Percentiles rank a stretch among this genome's conserved stretches.
phyloP scores from a whole-genome alignment of 2,888 invertebrate species.

The Pandemis heparana region DNA sequence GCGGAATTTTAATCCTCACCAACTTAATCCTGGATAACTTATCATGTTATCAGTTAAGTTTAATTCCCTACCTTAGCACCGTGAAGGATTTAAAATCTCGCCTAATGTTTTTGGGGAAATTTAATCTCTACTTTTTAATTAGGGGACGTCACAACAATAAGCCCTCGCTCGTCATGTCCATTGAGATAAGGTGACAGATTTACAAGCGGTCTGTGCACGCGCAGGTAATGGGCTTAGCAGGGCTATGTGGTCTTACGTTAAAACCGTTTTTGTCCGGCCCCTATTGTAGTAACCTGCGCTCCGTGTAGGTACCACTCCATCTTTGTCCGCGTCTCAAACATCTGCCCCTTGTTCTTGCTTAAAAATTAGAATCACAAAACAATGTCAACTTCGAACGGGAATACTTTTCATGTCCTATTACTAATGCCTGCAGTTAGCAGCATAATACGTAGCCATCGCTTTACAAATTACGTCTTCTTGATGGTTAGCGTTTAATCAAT shows the following conservation, averaged over 20 bases:
- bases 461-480: neutral
- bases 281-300: conserved; percentile 67
- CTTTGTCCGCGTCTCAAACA: conserved; percentile 73
- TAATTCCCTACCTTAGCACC: conserved; percentile 36
- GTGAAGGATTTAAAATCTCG: conserved; percentile 33
- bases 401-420: conserved; percentile 43
- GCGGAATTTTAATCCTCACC: conserved; percentile 25
- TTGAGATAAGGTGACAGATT: conserved; percentile 73
- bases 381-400: conserved; percentile 60
- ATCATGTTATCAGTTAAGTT: conserved; percentile 25
- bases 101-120: conserved; percentile 45
- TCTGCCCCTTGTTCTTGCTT: conserved; percentile 78
- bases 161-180: conserved; percentile 57
- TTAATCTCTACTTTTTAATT: conserved; percentile 63
- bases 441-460: neutral
- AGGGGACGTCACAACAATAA: conserved; percentile 67
- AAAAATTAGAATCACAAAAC: conserved; percentile 78
- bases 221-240: conserved; percentile 66
- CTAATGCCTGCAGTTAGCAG: neutral
- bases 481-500: neutral
- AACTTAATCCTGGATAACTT: conserved; percentile 33
- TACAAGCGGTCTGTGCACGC: conserved; percentile 67
- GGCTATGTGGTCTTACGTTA: conserved; percentile 58
- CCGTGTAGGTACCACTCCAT: conserved; percentile 66
- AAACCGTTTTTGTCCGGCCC: conserved; percentile 65